Conservation (phyloP, 2,888 invertebrate genomes). For the Morpho helenor region DNA sequence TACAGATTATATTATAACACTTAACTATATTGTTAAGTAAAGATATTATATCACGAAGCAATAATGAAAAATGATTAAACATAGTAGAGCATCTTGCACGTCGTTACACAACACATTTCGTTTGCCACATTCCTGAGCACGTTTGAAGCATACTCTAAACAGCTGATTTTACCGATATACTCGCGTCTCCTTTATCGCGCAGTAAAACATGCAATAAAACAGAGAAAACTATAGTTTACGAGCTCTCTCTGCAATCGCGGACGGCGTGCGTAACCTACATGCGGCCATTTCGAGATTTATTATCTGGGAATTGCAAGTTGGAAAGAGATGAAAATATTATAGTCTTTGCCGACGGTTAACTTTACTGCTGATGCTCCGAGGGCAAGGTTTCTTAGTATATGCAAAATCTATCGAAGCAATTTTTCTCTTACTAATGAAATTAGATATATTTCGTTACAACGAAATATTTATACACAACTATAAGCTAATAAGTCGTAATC, state of each 20-base stretch:
- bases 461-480: not conserved
- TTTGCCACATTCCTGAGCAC: constrained; percentile 77
- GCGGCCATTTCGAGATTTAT: constrained; percentile 81
- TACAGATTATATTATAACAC: too few relatives aligned
- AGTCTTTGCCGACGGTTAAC: constrained; percentile 69
- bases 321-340: constrained; percentile 75
- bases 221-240: constrained; percentile 79
- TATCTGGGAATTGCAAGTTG: constrained; percentile 80
- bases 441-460: not conserved
- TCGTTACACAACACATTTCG: constrained; percentile 62
- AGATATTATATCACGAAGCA: too few relatives aligned
- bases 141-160: constrained; percentile 78
- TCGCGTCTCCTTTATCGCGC: constrained; percentile 74
- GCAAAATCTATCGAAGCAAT: constrained; percentile 36
- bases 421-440: not conserved
- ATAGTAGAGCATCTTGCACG: constrained; percentile 59
- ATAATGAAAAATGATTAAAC: not conserved
- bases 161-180: constrained; percentile 76
- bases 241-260: constrained; percentile 69
- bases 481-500: too few relatives aligned
- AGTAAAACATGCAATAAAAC: constrained; percentile 75
- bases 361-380: constrained; percentile 58
- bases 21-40: too few relatives aligned
- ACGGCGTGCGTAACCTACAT: constrained; percentile 80
- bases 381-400: constrained; percentile 60